Conservation (phyloP, 2,797 vertebrate genomes). For the Aselliscus stoliczkanus region DNA sequence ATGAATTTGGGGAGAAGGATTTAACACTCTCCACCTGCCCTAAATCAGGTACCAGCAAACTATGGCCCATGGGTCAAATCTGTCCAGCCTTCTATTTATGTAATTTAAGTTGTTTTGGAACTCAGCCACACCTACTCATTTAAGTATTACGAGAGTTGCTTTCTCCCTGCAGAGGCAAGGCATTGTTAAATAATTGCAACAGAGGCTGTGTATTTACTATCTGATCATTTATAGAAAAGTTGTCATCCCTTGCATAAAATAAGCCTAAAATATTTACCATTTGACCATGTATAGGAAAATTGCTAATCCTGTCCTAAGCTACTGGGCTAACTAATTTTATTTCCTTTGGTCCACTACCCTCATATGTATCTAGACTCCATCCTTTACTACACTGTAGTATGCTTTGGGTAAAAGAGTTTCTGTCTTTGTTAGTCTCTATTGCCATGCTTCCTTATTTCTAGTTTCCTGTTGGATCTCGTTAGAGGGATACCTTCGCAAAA, state of each 20-base stretch:
- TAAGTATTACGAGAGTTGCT: not conserved
- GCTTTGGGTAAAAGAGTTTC: not conserved
- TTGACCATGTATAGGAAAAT: not conserved
- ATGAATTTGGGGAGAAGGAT: not conserved
- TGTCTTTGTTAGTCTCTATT: not conserved
- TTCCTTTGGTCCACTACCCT: not conserved
- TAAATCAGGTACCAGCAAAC: not conserved
- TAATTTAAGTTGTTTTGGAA: not conserved
- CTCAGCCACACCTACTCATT: not conserved
- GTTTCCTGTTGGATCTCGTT: not conserved
- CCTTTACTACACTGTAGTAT: not conserved
- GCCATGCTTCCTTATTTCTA: not conserved
- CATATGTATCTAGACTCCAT: not conserved
- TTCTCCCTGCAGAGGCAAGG: not conserved
- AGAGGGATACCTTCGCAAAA: not conserved
- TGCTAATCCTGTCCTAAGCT: not conserved
- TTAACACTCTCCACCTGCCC: not conserved
- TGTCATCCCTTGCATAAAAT: not conserved
- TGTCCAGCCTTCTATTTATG: not conserved
- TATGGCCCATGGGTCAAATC: not conserved
- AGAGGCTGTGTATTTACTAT: not conserved
- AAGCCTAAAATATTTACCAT: not conserved
- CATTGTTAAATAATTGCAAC: not conserved
- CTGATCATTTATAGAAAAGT: not conserved
- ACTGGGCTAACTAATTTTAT: not conserved